A percentile compares a stretch with the other conserved stretches of the same genome.
Conservation (phyloP, 2,113 vertebrate genomes). For the Trochalopteron elliotii region DNA sequence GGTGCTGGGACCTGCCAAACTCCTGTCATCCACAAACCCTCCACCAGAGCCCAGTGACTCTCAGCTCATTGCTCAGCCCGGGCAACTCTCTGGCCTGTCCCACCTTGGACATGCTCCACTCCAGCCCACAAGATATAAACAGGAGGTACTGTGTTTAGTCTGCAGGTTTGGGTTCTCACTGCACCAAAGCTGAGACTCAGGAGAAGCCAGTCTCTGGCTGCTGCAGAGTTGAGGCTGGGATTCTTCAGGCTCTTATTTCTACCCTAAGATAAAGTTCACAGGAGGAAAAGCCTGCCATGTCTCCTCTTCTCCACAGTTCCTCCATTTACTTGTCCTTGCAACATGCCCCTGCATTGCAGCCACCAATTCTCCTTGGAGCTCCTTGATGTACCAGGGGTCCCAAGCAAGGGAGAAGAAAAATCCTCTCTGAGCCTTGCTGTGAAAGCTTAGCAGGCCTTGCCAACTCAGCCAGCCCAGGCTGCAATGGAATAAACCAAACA, state of each 20-base stretch:
- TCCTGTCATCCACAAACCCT: not conserved
- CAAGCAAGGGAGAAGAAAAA: not conserved
- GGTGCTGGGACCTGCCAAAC: slow-evolving; percentile 6
- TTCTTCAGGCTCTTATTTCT: not conserved
- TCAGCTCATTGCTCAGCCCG: not conserved
- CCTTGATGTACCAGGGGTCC: not conserved
- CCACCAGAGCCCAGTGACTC: not conserved
- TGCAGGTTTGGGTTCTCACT: slow-evolving; percentile 36
- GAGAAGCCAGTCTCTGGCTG: not conserved
- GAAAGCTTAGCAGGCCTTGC: not conserved
- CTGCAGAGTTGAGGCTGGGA: not conserved
- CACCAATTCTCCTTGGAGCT: not conserved
- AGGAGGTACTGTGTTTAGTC: slow-evolving; percentile 53
- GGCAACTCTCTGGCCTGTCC: not conserved
- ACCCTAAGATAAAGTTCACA: not conserved
- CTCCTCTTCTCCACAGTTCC: not conserved
- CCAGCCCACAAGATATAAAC: slow-evolving; percentile 33
- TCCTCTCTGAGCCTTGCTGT: not conserved
- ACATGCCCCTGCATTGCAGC: not conserved
- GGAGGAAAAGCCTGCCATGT: not conserved
- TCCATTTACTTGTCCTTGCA: not conserved
- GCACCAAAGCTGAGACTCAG: not conserved
- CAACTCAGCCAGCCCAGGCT: not conserved
- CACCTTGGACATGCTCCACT: not conserved
- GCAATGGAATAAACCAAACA: not conserved